Conservation (phyloP, 2,888 invertebrate genomes). For the Drosophila acutilabella region DNA sequence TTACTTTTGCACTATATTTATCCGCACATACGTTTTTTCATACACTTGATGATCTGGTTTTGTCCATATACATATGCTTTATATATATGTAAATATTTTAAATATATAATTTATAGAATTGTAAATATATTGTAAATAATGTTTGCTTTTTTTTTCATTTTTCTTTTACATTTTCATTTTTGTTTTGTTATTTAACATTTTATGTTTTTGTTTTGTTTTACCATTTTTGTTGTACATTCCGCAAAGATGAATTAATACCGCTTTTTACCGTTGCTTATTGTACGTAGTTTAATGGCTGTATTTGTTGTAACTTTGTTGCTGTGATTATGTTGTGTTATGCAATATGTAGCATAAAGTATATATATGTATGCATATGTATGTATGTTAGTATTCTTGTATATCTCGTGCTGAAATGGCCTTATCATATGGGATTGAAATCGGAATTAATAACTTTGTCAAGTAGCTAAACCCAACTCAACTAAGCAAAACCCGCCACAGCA, state of each 20-base stretch:
- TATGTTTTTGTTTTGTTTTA: slow-evolving; percentile 31
- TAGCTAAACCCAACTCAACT: not conserved
- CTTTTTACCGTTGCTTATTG: slow-evolving; percentile 64
- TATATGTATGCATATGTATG: slow-evolving; percentile 25
- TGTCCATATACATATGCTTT: slow-evolving; percentile 57
- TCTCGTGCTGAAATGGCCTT: slow-evolving; percentile 13
- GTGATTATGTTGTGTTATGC: slow-evolving; percentile 60
- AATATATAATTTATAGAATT: slow-evolving; percentile 79
- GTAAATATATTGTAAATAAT: slow-evolving; percentile 79
- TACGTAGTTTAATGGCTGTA: slow-evolving; percentile 58
- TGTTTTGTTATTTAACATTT: slow-evolving; percentile 49
- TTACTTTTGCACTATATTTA: slow-evolving; percentile 44
- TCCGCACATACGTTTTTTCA: slow-evolving; percentile 26
- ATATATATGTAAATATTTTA: slow-evolving; percentile 79
- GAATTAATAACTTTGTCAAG: not conserved
- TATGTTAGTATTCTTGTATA: slow-evolving; percentile 23
- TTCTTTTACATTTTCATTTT: slow-evolving; percentile 25
- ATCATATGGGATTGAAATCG: slow-evolving; percentile 11
- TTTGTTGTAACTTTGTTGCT: slow-evolving; percentile 50
- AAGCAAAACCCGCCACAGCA: not conserved
- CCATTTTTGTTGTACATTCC: slow-evolving; percentile 75
- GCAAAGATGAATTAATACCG: slow-evolving; percentile 65
- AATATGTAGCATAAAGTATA: slow-evolving; percentile 46
- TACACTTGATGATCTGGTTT: slow-evolving; percentile 59
- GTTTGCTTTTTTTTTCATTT: slow-evolving; percentile 67